Evolutionary conservation across 2,797 vertebrate genomes (phyloP), one percentile per base, ranked within the genome.

Genomic region (Limosa lapponica): DNA sequence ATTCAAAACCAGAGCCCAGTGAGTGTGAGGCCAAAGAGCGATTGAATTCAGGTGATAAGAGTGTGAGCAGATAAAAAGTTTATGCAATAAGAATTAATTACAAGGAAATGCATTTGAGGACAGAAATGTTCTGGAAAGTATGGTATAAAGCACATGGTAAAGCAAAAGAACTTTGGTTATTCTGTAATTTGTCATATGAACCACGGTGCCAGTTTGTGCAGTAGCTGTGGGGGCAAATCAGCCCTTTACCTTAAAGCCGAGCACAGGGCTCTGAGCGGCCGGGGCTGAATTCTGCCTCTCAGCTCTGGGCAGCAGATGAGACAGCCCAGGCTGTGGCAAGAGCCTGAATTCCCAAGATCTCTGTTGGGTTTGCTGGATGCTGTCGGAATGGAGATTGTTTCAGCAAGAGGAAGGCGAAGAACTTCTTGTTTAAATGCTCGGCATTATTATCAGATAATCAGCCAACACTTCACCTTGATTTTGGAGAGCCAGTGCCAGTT

Each of bases 401-500:
- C 73, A 59, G n/a, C 57, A 75, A 52, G 44, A 91, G 23, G 49
- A 93, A 77, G 83, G 57, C 77, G 44, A 93, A 85, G 81, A 93
- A 61, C 52, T 72, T 82, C 8, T 4, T 52, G 44, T 91, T 71
- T 77, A 92, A 94, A 81, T 32, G 20, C 8, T 92, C 71, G 49
- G 83, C n/a, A 46, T 87, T 85, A 91, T 85, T 87, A 83, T 41
- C 82, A 87, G 81, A 72, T 81, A 85, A 92, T 62, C 65, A 96
- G 86, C 46, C 79, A 89, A 72, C 61, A 75, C 72, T 89, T 89
- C 82, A 95, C 96, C 90, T 95, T 95, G 94, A 89, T 93, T 95
- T 95, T 71, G 54, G 73, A 90, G 30, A 92, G 51, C 28, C 41
- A 43, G 36, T 37, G 71, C 69, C 75, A 52, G 95, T 96, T 96